phyloP scores from a whole-genome alignment of 2,113 vertebrate species.

The Paralichthys olivaceus region DNA sequence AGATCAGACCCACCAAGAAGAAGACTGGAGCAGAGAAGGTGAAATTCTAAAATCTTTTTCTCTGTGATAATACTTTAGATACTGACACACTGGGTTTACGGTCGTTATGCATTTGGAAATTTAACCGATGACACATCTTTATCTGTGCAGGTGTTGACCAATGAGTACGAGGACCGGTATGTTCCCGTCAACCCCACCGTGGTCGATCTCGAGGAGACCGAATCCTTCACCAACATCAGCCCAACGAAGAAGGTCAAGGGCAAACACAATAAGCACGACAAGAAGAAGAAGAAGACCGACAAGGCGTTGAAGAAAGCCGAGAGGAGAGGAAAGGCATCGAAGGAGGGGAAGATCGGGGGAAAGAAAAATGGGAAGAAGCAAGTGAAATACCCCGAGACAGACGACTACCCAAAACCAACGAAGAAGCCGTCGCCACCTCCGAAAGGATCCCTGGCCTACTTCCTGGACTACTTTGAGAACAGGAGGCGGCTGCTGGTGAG shows the following conservation, averaged over 20 bases:
- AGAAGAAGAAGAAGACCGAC: slow-evolving; percentile 91
- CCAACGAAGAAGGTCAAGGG: slow-evolving; percentile 85
- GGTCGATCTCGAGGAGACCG: slow-evolving; percentile 80
- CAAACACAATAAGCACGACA: slow-evolving; percentile 86
- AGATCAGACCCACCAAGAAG: slow-evolving; percentile 85
- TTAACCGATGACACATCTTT: neutral
- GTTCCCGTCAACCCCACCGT: slow-evolving; percentile 79
- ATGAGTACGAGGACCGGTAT: slow-evolving; percentile 90
- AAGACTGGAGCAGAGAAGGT: slow-evolving; percentile 82
- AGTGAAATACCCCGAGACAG: slow-evolving; percentile 82
- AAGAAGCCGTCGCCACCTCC: slow-evolving; percentile 80
- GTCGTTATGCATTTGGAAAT: too few relatives aligned
- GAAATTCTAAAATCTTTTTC: neutral
- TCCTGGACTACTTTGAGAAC: slow-evolving; percentile 94
- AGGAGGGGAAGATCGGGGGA: slow-evolving; percentile 81
- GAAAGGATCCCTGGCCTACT: slow-evolving; percentile 82
- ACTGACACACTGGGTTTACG: neutral
- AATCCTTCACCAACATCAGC: slow-evolving; percentile 63
- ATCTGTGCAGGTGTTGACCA: slow-evolving; percentile 81
- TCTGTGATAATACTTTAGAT: neutral
- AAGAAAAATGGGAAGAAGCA: slow-evolving; percentile 89
- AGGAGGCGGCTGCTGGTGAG: slow-evolving; percentile 94
- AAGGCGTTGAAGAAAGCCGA: slow-evolving; percentile 88
- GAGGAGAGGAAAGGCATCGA: slow-evolving; percentile 85
- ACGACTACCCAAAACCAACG: slow-evolving; percentile 84